Conservation (phyloP, 1,140 invertebrate genomes). For the Hirudo medicinalis region DNA sequence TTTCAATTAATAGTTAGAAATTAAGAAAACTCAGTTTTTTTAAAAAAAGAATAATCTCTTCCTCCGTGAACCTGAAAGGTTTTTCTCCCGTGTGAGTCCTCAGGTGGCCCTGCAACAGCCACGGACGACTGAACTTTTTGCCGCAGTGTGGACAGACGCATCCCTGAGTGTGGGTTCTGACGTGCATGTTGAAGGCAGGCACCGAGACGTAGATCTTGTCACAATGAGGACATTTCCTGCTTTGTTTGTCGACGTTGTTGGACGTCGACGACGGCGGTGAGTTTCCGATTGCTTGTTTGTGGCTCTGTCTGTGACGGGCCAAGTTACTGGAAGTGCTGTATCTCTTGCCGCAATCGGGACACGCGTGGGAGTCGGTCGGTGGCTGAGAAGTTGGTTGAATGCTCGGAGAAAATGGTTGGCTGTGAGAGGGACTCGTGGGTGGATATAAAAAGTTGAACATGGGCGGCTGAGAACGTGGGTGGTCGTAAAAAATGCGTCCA, state of each 20-base stretch:
- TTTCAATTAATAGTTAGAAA: too few relatives aligned
- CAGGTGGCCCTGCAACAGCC: slow-evolving; percentile 85
- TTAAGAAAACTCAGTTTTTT: too few relatives aligned
- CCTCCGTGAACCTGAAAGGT: slow-evolving; percentile 52
- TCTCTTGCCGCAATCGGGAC: slow-evolving; percentile 37
- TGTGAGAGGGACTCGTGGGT: too few relatives aligned
- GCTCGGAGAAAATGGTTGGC: too few relatives aligned
- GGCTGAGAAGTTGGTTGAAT: too few relatives aligned
- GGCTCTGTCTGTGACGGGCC: slow-evolving; percentile 39
- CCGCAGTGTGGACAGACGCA: slow-evolving; percentile 82
- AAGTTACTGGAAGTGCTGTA: slow-evolving; percentile 42
- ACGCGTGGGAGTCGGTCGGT: slow-evolving; percentile 26
- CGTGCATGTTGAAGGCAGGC: slow-evolving; percentile 91
- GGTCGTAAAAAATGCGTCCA: too few relatives aligned
- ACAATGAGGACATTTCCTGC: slow-evolving; percentile 68
- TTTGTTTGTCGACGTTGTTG: slow-evolving; percentile 35
- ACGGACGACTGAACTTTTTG: slow-evolving; percentile 88
- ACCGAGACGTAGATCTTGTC: slow-evolving; percentile 87
- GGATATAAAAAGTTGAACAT: too few relatives aligned
- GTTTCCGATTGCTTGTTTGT: slow-evolving; percentile 27
- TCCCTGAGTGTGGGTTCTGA: slow-evolving; percentile 68
- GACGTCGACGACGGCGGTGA: slow-evolving; percentile 19
- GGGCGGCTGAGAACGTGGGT: too few relatives aligned
- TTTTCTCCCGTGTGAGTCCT: slow-evolving; percentile 95
- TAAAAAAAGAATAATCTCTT: too few relatives aligned